Conservation (phyloP, 64 coral and sea anemone genomes). For the Anthopleura sola region DNA sequence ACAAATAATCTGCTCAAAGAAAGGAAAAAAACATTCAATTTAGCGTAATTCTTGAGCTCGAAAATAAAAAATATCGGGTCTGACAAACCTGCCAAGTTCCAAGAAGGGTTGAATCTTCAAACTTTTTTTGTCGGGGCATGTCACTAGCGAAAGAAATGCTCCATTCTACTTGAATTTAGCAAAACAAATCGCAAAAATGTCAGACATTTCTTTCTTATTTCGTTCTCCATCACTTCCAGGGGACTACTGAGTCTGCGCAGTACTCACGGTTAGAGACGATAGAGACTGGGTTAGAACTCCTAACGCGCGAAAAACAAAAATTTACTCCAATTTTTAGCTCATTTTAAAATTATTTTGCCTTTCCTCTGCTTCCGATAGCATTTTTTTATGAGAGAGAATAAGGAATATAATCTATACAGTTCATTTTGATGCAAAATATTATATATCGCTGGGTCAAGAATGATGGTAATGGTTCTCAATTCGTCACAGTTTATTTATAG, state of each 20-base stretch:
- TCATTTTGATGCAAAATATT: neutral
- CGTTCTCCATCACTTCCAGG: neutral
- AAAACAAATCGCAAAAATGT: neutral
- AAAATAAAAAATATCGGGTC: neutral
- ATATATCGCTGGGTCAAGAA: neutral
- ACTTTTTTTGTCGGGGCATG: neutral
- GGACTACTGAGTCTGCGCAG: neutral
- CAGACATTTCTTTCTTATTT: neutral
- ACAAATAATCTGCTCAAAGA: neutral
- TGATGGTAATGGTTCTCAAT: neutral
- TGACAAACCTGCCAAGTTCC: slow-evolving; percentile 9
- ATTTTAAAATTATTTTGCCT: neutral
- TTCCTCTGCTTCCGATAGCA: neutral
- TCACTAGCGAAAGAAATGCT: neutral
- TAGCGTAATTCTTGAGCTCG: neutral
- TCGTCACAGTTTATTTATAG: neutral
- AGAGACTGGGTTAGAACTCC: neutral
- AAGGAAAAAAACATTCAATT: neutral
- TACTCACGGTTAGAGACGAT: neutral
- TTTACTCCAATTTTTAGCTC: no score
- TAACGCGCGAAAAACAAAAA: neutral
- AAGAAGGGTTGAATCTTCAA: neutral
- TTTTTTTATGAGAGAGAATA: no score
- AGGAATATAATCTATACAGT: neutral
- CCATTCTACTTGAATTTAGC: neutral